Evolutionary conservation across 2,888 invertebrate genomes (phyloP).

Genomic region (Euzophera pinguis): DNA sequence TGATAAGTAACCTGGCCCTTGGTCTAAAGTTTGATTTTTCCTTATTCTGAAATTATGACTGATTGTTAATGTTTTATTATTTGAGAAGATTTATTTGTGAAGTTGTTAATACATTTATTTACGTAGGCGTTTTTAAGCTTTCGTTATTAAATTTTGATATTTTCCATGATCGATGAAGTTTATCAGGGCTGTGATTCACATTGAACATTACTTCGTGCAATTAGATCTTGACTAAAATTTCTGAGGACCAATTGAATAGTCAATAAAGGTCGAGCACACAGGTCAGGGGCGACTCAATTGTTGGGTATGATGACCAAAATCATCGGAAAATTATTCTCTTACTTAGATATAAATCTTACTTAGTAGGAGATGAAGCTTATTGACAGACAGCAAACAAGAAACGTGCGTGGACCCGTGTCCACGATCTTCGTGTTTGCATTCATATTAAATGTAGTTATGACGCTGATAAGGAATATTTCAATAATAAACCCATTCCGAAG

Average conservation of each 20-base stretch:
- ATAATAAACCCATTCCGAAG: constrained; percentile 51
- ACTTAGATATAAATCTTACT: not conserved
- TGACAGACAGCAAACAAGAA: constrained; percentile 10
- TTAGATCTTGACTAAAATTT: constrained; percentile 41
- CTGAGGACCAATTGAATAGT: constrained; percentile 66
- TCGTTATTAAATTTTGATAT: too few relatives aligned
- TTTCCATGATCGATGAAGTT: too few relatives aligned
- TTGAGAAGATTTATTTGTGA: too few relatives aligned
- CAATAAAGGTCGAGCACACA: constrained; percentile 60
- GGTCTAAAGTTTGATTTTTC: too few relatives aligned
- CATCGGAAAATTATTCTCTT: constrained; percentile 25
- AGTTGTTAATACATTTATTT: too few relatives aligned
- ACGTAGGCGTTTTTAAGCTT: too few relatives aligned
- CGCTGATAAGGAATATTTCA: constrained; percentile 53
- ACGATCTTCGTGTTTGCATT: constrained; percentile 35
- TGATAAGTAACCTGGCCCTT: too few relatives aligned
- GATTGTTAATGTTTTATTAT: too few relatives aligned
- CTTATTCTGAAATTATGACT: too few relatives aligned
- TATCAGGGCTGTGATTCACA: too few relatives aligned
- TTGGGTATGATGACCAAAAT: constrained; percentile 42
- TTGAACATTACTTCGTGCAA: not conserved
- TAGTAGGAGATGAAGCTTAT: not conserved
- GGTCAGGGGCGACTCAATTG: constrained; percentile 69
- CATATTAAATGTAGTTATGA: constrained; percentile 38
- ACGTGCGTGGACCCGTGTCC: constrained; percentile 25